Base-by-base conservation (phyloP, 2,797 vertebrate genomes). In the Thamnophis elegans region DNA sequence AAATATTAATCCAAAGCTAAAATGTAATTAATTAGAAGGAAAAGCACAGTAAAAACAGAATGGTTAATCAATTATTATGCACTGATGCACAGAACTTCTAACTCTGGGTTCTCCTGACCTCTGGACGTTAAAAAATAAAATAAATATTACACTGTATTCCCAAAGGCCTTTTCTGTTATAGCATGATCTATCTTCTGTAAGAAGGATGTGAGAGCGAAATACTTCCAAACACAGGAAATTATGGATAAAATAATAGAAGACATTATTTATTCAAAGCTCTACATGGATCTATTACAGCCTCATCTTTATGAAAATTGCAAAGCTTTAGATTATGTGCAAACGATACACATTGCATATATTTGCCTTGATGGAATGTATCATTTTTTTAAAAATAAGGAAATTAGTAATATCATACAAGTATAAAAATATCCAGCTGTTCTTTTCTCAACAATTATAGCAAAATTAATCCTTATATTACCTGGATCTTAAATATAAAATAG, bases 401-500 rank as follows among this genome's bases (percentile, higher is more conserved):
- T 88, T 60, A 47, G 36, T 47, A 51, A 88, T 88, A 88, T 36
- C 32, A 42, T 13, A 59, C 32, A 42, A 89, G 53, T n/a, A 20
- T 53, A 82, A 42, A 85, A n/a, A 78, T 86, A 93, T 0, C 6
- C 18, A 0, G 47, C 65, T 85, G 88, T 47, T 53, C 42, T 25
- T 25, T 25, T 82, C 47, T 78, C 82, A 87, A 53, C 18, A 36
- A 87, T 90, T 36, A 87, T 60, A 7, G 59, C 54, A 32, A 62
- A 85, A 59, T 36, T 87, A 87, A 54, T 42, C 54, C 58, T 87
- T 53, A 22, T 25, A 87, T 78, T 93, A 93, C 58, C 73, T 32
- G 73, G 13, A 56, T 88, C 86, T 91, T 82, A 89, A 91, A 85
- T 54, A 91, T 62, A 78, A 89, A 91, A 53, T 42, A 51, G 62